Evolutionary conservation across 2,888 invertebrate genomes (phyloP).

Genomic region (Pseudoips prasinana): DNA sequence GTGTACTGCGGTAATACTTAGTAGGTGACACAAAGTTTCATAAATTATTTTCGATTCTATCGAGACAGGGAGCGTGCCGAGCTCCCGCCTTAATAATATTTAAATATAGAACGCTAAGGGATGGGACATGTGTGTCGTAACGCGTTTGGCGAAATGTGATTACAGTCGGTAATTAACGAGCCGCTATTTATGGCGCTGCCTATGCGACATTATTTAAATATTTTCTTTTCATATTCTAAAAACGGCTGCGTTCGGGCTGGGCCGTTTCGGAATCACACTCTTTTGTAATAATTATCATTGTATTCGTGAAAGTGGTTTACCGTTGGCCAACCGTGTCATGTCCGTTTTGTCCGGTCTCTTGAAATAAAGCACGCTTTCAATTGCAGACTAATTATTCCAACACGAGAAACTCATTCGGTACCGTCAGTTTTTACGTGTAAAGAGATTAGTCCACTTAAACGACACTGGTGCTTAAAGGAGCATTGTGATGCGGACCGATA

Average conservation of each 20-base stretch:
- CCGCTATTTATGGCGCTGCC: constrained; percentile 64
- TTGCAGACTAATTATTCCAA: constrained; percentile 81
- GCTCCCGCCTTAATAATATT: constrained; percentile 74
- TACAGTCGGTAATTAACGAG: constrained; percentile 78
- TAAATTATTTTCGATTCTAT: constrained; percentile 73
- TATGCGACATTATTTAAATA: constrained; percentile 35
- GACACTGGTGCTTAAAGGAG: constrained; percentile 63
- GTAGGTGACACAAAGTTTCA: constrained; percentile 51
- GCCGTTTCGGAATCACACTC: constrained; percentile 57
- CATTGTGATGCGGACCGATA: constrained; percentile 70
- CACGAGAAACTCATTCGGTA: constrained; percentile 79
- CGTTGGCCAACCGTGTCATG: constrained; percentile 75
- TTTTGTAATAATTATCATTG: constrained; percentile 68
- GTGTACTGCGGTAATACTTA: constrained; percentile 1
- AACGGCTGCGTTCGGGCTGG: constrained; percentile 32
- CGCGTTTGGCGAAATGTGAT: constrained; percentile 82
- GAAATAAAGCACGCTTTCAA: constrained; percentile 81
- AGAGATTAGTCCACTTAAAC: constrained; percentile 78
- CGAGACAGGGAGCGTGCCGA: constrained; percentile 68
- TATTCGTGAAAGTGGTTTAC: constrained; percentile 78
- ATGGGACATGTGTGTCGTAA: constrained; percentile 80
- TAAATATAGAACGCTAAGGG: constrained; percentile 81
- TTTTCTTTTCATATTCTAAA: constrained; percentile 59
- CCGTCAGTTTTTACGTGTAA: constrained; percentile 75
- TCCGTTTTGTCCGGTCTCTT: constrained; percentile 72